phyloP scores from a whole-genome alignment of 2,113 vertebrate genomes.

The Circaetus cinerascens region DNA sequence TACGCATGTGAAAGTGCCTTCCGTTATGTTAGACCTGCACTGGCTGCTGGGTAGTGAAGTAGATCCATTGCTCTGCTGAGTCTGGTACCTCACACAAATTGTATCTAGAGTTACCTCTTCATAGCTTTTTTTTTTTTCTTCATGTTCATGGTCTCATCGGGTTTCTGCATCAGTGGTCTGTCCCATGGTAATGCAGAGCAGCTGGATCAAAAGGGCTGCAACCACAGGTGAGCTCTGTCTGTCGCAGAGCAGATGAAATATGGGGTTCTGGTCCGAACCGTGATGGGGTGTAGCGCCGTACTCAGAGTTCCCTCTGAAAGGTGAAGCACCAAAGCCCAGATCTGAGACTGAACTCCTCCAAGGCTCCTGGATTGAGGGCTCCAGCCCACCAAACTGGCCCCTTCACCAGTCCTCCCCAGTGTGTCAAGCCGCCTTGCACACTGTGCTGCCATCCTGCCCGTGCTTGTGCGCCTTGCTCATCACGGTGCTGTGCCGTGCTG shows the following conservation, averaged over 20 bases:
- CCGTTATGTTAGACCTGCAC: background rate
- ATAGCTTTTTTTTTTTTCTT: background rate
- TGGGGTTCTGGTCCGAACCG: rapidly evolving
- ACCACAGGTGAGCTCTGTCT: background rate
- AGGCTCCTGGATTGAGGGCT: background rate
- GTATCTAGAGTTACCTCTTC: background rate
- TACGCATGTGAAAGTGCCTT: background rate
- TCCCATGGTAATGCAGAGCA: background rate
- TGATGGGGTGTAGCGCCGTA: too few species aligned
- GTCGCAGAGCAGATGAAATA: rapidly evolving
- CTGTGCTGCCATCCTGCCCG: background rate
- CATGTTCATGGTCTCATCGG: background rate
- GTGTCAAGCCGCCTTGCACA: background rate
- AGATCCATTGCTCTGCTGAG: background rate
- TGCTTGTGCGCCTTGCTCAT: background rate
- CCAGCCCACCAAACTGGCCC: background rate
- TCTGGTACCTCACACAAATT: background rate
- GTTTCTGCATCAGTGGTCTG: background rate
- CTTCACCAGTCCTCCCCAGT: background rate
- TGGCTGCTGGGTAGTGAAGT: background rate
- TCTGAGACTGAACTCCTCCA: background rate
- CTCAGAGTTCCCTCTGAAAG: background rate
- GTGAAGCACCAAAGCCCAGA: background rate
- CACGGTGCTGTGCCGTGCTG: background rate
- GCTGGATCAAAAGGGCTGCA: background rate